Evolutionary conservation across 1,140 invertebrate species (phyloP).

Genomic region (Drosophila parvula): DNA sequence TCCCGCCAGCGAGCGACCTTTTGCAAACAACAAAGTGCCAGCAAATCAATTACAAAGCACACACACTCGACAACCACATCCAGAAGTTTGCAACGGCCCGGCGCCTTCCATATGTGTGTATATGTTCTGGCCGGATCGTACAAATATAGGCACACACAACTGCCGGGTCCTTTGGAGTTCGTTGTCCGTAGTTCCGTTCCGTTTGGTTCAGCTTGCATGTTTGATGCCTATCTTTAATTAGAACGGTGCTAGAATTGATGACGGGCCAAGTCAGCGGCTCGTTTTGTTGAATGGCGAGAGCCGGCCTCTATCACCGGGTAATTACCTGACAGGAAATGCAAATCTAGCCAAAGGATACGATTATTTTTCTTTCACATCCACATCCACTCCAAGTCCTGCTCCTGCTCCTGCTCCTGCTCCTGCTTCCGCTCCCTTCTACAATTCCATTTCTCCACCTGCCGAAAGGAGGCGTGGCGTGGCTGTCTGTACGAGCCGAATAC

Average conservation of each 20-base stretch:
- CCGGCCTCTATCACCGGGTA: constrained; percentile 71
- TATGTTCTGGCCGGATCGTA: constrained; percentile 12
- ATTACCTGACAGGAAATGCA: constrained; percentile 80
- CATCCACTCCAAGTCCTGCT: constrained; percentile 6
- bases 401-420: not conserved
- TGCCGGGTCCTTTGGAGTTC: constrained; percentile 54
- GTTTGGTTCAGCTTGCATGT: constrained; percentile 63
- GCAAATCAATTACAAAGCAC: constrained; percentile 76
- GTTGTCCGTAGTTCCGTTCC: constrained; percentile 64
- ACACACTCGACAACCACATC: constrained; percentile 49
- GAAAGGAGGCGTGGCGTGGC: constrained; percentile 39
- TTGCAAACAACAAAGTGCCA: constrained; percentile 76
- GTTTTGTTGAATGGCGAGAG: constrained; percentile 66
- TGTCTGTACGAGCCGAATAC: constrained; percentile 19
- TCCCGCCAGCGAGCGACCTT: constrained; percentile 17
- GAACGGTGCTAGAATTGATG: constrained; percentile 76
- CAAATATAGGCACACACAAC: constrained; percentile 13
- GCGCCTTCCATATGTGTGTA: constrained; percentile 14
- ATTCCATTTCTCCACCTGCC: not conserved
- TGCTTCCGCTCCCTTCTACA: not conserved
- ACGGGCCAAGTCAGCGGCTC: constrained; percentile 76
- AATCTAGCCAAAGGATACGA: constrained; percentile 67
- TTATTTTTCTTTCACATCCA: constrained; percentile 57
- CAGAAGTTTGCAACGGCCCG: constrained; percentile 12
- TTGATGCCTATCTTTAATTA: constrained; percentile 79